Conservation (phyloP, 2,113 vertebrate species). For the Oncorhynchus nerka region DNA sequence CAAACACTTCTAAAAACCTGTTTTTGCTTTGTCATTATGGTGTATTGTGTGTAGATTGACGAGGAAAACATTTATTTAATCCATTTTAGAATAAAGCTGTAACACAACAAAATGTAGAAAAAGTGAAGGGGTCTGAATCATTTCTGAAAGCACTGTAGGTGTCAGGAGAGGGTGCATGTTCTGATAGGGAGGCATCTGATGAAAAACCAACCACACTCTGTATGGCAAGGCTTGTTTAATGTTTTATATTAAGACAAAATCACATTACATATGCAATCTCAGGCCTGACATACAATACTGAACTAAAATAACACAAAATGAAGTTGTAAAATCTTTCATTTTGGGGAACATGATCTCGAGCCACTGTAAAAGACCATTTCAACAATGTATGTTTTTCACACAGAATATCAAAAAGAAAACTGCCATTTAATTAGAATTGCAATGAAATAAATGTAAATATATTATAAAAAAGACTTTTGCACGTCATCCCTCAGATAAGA, state of each 20-base stretch:
- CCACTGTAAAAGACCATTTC: background rate
- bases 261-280: conserved; percentile 9
- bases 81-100: too few relatives aligned
- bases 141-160: too few relatives aligned
- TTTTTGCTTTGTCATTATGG: too few relatives aligned
- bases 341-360: background rate
- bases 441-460: conserved; percentile 3
- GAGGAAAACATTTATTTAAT: too few relatives aligned
- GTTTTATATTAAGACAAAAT: conserved; percentile 8
- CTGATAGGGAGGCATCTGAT: background rate
- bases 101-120: too few relatives aligned
- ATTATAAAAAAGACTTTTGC: background rate
- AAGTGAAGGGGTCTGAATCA: too few relatives aligned
- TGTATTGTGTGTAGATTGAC: too few relatives aligned
- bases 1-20: too few relatives aligned
- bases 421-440: background rate
- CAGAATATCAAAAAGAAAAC: background rate
- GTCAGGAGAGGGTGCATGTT: too few relatives aligned
- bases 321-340: background rate
- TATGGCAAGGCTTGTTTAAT: conserved; percentile 9
- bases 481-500: background rate
- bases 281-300: conserved; percentile 3
- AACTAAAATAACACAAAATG: conserved; percentile 3
- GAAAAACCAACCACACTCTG: background rate
- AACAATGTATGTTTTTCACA: background rate